Evolutionary conservation across 2,113 vertebrate species (phyloP), one percentile per base, ranked within the genome.

Genomic region (Scomber scombrus): DNA sequence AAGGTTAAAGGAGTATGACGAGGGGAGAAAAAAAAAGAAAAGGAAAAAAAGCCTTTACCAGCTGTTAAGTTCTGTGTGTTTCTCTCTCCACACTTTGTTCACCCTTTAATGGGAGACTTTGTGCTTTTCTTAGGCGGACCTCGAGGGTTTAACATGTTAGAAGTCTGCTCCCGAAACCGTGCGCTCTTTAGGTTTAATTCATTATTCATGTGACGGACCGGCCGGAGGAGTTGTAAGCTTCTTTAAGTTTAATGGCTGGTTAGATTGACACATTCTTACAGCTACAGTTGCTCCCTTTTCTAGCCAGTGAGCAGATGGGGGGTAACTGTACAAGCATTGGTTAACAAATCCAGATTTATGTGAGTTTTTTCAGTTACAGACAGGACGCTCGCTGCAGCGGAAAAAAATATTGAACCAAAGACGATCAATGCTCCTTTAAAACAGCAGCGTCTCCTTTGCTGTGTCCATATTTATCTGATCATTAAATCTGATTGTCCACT

Each of bases 391-490:
- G 56, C 12, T 13, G 12, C 55, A 31, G 75, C 67, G 31, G 7
- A 34, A 34, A 40, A 72, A 54, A 47, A 69, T n/a, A 56, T 58
- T 88, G 88, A 89, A 88, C 83, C 90, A 92, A 93, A 92, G 85
- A 90, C 55, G 43, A 87, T 68, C 56, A 45, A 55, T 62, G 64
- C 69, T 75, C 64, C 67, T 78, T 85, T 81, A 77, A 79, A 26
- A 26, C 5, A n/a, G 64, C 60, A 61, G 77, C 51, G 11, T 50
- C 45, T 50, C 31, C 21, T 61, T 26, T 15, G 63, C 66, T 70
- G 72, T 11, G 64, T 67, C 55, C 67, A 3, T 26, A 26, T 26
- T 26, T 45, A 65, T 46, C 54, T 71, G 50, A 64, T 63, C 2
- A 40, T 29, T 56, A 14, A 45, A 51, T 29, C 46, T 11, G 46